Evolutionary conservation across 2,113 vertebrate species (phyloP), one percentile per base, ranked within the genome.

Genomic region (Zapornia atra): DNA sequence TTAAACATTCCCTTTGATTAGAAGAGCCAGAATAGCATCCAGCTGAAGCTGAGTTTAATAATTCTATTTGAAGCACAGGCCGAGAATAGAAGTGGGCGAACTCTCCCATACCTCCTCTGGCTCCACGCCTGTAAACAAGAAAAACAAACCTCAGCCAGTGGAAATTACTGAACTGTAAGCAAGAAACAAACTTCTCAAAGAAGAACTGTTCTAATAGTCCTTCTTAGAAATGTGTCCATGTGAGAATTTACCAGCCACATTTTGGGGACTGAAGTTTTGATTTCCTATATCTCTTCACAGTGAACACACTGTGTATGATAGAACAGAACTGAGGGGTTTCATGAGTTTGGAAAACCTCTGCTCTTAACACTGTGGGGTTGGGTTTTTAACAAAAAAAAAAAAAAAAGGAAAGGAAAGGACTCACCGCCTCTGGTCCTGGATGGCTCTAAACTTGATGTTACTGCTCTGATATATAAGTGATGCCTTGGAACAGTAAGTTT

Each of bases 31-130:
- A 94, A 95, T 91, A 95, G 89, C 82, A 94, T 96, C 76, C 92
- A 95, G 92, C 77, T 91, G 88, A 95, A 96, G 83, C 81, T 66
- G 81, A 92, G 50, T 92, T 94, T 89, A 95, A 95, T 96, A 96
- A 95, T 94, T 96, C 94, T 92, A 95, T 93, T 95, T 93, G 92
- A 92, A 96, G 84, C 83, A 50, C 20, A 90, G 81, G 87, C 90
- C 0, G 3, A 96, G 91, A 95, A 93, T 94, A 95, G 96, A 95
- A 95, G 42, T 61, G 63, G 86, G 54, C 78, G 85, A 92, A 87
- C 59, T 96, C 94, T 94, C 86, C 83, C 86, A 77, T 92, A 95
- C 88, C 83, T 96, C 54, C 1, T 88, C 90, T 95, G 92, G 91
- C 65, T 96, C 63, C 54, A 11, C 84, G 86, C 59, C 88, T 91